Evolutionary conservation across 2,797 vertebrate genomes (phyloP).

Genomic region (Notamacropus eugenii): DNA sequence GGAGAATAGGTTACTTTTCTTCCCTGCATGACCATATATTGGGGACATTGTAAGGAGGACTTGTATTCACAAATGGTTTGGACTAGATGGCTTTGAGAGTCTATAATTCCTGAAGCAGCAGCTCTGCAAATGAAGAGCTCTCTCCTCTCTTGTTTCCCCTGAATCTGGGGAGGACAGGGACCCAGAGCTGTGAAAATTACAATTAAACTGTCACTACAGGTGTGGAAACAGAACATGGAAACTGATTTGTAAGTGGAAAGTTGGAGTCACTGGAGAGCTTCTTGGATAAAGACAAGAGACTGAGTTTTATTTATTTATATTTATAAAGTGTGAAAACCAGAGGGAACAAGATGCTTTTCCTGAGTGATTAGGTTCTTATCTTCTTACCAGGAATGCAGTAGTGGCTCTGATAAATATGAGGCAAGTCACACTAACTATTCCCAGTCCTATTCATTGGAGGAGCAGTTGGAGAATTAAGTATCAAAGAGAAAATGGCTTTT

Average conservation of each 20-base stretch:
- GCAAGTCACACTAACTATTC: not conserved
- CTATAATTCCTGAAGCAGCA: slow-evolving; percentile 6
- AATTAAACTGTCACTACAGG: not conserved
- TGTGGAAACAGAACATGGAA: not conserved
- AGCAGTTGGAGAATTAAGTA: not conserved
- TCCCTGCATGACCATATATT: not conserved
- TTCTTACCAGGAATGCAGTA: not conserved
- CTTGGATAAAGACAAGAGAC: not conserved
- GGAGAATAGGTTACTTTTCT: not conserved
- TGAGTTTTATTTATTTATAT: not conserved
- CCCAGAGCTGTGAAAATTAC: not conserved
- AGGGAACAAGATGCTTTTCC: not conserved
- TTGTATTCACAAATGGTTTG: not conserved
- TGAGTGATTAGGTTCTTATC: not conserved
- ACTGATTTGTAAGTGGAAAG: not conserved
- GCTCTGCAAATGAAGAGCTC: not conserved
- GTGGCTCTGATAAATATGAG: not conserved
- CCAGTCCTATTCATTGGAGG: not conserved
- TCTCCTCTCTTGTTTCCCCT: not conserved
- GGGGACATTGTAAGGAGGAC: not conserved
- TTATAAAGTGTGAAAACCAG: not conserved
- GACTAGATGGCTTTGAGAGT: slow-evolving; percentile 6
- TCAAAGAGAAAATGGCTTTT: not conserved
- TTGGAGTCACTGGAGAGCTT: not conserved
- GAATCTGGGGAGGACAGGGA: not conserved